phyloP scores from a whole-genome alignment of 2,113 vertebrate genomes.

The Callorhinus ursinus region DNA sequence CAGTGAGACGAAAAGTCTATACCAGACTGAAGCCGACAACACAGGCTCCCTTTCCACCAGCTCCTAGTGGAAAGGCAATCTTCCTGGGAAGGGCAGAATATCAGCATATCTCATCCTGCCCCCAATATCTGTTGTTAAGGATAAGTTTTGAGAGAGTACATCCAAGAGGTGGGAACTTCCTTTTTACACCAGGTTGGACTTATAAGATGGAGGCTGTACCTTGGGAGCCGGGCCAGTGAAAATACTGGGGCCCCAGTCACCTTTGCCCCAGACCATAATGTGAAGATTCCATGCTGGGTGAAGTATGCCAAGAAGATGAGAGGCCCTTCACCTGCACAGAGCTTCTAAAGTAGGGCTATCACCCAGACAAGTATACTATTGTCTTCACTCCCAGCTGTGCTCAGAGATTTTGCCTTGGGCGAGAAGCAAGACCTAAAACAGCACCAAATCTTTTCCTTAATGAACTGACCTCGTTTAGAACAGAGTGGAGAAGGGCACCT shows the following conservation, averaged over 20 bases:
- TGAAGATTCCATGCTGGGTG: not conserved
- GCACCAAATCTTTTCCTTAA: not conserved
- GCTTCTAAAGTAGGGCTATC: not conserved
- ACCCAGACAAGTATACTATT: not conserved
- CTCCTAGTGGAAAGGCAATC: not conserved
- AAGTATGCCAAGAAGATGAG: not conserved
- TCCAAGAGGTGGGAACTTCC: not conserved
- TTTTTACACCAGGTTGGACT: not conserved
- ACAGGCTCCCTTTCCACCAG: not conserved
- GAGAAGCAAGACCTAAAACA: not conserved
- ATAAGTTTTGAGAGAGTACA: not conserved
- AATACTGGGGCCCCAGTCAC: not conserved
- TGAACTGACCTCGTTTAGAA: conserved; percentile 11
- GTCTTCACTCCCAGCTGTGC: not conserved
- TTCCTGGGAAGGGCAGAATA: not conserved
- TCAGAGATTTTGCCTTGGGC: not conserved
- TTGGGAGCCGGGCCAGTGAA: not conserved
- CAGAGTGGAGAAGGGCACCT: not conserved
- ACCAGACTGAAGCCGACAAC: not conserved
- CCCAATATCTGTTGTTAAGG: not conserved
- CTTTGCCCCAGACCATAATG: not conserved
- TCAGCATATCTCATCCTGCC: not conserved
- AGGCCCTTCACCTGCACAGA: not conserved
- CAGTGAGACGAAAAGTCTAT: not conserved
- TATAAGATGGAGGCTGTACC: not conserved